phyloP scores from a whole-genome alignment of 2,113 vertebrate genomes.

The Toxotes jaculatrix region DNA sequence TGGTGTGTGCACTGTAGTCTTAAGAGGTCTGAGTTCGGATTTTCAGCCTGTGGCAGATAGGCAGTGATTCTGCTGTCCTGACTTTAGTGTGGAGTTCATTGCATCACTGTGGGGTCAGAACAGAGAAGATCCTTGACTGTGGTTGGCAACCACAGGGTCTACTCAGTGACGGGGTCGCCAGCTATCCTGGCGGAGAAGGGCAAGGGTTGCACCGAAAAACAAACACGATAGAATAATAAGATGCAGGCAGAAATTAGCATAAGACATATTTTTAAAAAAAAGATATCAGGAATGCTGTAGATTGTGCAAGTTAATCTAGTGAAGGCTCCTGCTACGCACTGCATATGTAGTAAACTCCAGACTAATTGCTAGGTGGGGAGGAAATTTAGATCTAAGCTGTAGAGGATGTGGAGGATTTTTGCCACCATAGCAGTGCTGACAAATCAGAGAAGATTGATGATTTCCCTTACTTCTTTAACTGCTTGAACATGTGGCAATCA shows the following conservation, averaged over 20 bases:
- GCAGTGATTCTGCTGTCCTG: neutral
- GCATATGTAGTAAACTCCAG: neutral
- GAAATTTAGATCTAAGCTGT: neutral
- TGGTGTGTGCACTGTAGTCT: neutral
- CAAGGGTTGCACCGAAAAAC: neutral
- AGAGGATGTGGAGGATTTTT: neutral
- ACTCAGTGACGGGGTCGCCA: neutral
- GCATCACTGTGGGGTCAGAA: neutral
- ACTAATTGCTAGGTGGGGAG: neutral
- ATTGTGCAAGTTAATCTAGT: neutral
- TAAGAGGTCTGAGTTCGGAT: neutral
- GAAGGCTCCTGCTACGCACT: neutral
- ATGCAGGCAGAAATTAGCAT: neutral
- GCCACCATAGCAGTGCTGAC: neutral
- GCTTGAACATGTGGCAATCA: neutral
- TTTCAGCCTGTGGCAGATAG: neutral
- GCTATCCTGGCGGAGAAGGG: neutral
- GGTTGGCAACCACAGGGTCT: conserved; percentile 3
- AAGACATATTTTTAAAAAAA: neutral
- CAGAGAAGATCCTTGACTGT: neutral
- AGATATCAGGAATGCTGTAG: neutral
- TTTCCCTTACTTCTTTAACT: neutral
- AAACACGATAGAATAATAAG: neutral
- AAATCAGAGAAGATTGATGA: neutral
- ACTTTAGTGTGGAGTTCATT: neutral